These are phyloP conservation scores for Ophion ventricosus DNA, from an alignment of 2,888 invertebrate species.

Conservation along the genomic window DNA sequence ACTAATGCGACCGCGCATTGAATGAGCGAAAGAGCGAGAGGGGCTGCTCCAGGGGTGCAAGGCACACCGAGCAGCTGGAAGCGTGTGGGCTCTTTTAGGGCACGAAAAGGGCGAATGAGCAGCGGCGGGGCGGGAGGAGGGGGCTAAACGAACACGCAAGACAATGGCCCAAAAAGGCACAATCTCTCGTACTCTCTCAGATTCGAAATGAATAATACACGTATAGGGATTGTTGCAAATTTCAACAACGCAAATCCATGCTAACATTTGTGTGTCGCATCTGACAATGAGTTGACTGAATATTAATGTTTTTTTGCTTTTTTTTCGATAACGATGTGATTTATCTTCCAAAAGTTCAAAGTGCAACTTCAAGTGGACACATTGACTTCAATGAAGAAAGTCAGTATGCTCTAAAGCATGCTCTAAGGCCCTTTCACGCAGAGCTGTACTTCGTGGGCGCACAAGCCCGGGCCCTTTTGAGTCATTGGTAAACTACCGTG, in stretches of 20 bases:
- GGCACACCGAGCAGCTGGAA: slow-evolving; percentile 70
- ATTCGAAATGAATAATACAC: background rate
- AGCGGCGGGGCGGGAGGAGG: slow-evolving; percentile 49
- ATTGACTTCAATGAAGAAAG: too few species aligned
- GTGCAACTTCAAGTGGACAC: too few species aligned
- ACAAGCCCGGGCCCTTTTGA: too few species aligned
- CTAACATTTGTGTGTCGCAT: background rate
- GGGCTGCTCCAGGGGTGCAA: slow-evolving; percentile 70
- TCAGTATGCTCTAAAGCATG: too few species aligned
- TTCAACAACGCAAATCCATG: background rate
- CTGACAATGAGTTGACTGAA: too few species aligned
- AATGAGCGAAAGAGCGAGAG: slow-evolving; percentile 67
- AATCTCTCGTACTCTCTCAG: slow-evolving; percentile 24
- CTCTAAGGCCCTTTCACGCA: too few species aligned
- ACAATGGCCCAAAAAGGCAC: slow-evolving; percentile 48
- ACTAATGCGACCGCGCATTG: slow-evolving; percentile 47
- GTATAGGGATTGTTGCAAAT: background rate
- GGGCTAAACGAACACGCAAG: slow-evolving; percentile 42
- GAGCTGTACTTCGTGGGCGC: too few species aligned
- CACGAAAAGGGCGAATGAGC: slow-evolving; percentile 64
- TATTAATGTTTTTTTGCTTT: too few species aligned
- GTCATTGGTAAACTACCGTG: too few species aligned
- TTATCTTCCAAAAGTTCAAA: too few species aligned
- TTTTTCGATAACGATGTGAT: too few species aligned
- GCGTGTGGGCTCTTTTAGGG: slow-evolving; percentile 69